Percentiles rank a stretch among this genome's conserved stretches.
These are phyloP conservation scores for Chorisops tibialis DNA, from an alignment of 2,888 invertebrate species.

Conservation along the genomic window DNA sequence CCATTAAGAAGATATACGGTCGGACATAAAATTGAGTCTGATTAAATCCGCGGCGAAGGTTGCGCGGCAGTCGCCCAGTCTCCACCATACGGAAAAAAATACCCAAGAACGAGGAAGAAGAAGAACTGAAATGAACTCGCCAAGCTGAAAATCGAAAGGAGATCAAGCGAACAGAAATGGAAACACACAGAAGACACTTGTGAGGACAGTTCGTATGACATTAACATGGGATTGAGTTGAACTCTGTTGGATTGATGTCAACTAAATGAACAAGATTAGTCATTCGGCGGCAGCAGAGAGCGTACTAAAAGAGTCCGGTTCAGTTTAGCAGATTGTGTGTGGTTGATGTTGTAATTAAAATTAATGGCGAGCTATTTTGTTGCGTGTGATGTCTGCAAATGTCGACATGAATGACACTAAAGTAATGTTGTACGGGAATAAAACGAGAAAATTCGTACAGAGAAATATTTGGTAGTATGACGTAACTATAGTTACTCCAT, in stretches of 20 bases:
- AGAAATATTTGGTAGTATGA: no score
- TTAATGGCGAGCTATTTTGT: no score
- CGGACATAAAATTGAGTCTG: slow-evolving; percentile 34
- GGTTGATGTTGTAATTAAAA: no score
- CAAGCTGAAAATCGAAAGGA: not conserved
- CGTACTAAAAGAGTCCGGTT: no score
- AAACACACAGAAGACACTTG: not conserved
- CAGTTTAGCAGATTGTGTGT: no score
- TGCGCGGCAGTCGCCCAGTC: slow-evolving; percentile 1
- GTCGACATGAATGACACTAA: no score
- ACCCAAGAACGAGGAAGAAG: not conserved
- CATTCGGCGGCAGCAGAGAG: not conserved
- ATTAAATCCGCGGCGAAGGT: slow-evolving; percentile 12
- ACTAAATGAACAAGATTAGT: slow-evolving; percentile 5
- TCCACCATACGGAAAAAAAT: not conserved
- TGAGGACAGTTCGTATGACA: slow-evolving; percentile 10
- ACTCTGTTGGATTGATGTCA: slow-evolving; percentile 5
- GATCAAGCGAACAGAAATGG: not conserved
- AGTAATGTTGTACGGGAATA: no score
- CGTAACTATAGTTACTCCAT: no score
- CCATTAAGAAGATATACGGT: slow-evolving; percentile 35
- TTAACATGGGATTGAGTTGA: slow-evolving; percentile 5
- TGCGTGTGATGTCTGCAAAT: no score
- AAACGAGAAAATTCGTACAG: no score
- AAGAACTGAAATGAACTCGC: not conserved